Percentiles rank a stretch among this genome's conserved stretches.
These are phyloP conservation scores for Cartodere bifasciata DNA, from an alignment of 2,888 invertebrate species.

Conservation along the genomic window DNA sequence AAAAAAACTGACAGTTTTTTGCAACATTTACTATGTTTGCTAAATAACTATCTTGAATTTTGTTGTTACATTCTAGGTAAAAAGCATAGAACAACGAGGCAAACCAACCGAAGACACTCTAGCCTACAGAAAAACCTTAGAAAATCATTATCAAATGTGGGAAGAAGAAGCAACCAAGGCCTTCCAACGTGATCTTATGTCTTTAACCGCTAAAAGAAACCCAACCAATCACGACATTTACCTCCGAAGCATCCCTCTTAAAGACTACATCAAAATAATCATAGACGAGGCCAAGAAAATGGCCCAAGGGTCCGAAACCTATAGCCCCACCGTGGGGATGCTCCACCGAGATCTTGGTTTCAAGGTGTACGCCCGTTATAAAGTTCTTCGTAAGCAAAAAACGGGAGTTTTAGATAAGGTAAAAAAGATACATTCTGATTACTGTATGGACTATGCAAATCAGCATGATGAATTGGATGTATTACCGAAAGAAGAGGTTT, in stretches of 20 bases:
- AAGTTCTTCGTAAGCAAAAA: conserved; percentile 51
- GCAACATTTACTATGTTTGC: no score
- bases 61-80: conserved; percentile 23
- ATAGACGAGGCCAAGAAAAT: conserved; percentile 55
- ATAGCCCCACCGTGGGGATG: conserved; percentile 54
- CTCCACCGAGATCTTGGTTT: conserved; percentile 56
- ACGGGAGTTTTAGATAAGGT: conserved; percentile 56
- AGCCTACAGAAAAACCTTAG: conserved; percentile 40
- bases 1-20: neutral
- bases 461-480: conserved; percentile 19
- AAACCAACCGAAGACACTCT: conserved; percentile 23
- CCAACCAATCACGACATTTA: conserved; percentile 28
- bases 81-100: conserved; percentile 26
- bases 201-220: conserved; percentile 42
- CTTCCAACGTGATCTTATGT: conserved; percentile 55
- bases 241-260: conserved; percentile 27
- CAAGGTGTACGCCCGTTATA: conserved; percentile 53
- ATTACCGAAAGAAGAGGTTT: conserved; percentile 21
- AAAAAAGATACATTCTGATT: conserved; percentile 29
- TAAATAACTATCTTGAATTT: conserved; percentile 8
- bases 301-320: conserved; percentile 67
- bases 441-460: conserved; percentile 26
- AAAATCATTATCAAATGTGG: conserved; percentile 54
- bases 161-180: conserved; percentile 45
- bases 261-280: conserved; percentile 46